Evolutionary conservation across 2,113 vertebrate species (phyloP), one percentile per base, ranked within the genome.

Genomic region (Megaceryle torquata): DNA sequence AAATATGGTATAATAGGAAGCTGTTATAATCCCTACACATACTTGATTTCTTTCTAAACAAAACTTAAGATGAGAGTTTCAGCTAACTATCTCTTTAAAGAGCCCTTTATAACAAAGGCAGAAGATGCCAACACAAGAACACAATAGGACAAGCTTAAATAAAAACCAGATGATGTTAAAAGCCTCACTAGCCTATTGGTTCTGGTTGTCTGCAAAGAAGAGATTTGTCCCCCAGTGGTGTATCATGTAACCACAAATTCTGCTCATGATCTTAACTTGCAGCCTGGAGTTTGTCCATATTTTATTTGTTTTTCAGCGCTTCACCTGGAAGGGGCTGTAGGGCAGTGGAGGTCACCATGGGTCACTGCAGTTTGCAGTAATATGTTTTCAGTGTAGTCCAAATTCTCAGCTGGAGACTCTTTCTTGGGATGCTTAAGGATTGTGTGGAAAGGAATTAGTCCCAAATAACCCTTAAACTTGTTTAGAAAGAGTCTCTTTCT

Each of bases 361-460:
- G 88, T 95, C 95, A 95, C 92, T 95, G 91, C 91, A 90, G 75
- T 93, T 96, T 80, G 90, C 90, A 94, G 91, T 94, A 95, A 95
- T 88, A 93, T 82, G 82, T 97, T 96, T 96, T 94, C 95, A 97
- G 95, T 91, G 91, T 79, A 96, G 94, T 95, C 94, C 95, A 97
- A 96, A 97, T 97, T 97, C 95, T 97, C 96, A 96, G 96, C 93
- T 97, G 97, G 97, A 97, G 94, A 69, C 96, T 97, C 96, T 97
- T 97, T 96, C 93, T 96, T 94, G 75, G 94, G 86, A 94, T 78
- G 89, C 82, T 94, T 97, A 91, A 97, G 83, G 91, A 87, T 96
- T 95, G 91, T 93, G 57, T 95, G 89, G 88, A 78, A 88, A 82
- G 95, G 60, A 92, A 74, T 95, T 96, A 90, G 92, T 92, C 79